phyloP scores from a whole-genome alignment of 2,797 vertebrate species.

The Octomys mimax region DNA sequence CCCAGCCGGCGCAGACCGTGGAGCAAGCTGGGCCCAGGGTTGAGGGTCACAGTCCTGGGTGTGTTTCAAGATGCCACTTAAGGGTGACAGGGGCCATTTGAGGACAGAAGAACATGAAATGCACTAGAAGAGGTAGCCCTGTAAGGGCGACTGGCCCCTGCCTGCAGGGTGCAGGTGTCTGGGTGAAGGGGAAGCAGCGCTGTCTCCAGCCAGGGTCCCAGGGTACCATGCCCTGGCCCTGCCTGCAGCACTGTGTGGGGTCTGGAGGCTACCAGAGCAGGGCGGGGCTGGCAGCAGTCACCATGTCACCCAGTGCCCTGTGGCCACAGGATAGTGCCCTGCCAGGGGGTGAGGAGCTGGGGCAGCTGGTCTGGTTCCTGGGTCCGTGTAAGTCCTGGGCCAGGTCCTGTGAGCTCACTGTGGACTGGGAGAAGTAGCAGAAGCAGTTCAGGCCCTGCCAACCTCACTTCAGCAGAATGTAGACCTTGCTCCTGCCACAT shows the following conservation, averaged over 20 bases:
- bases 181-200: too few species aligned
- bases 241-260: background rate
- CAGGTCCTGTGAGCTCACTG: background rate
- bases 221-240: background rate
- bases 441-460: background rate
- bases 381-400: background rate
- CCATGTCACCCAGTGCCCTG: background rate
- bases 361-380: background rate
- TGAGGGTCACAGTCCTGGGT: background rate
- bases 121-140: background rate
- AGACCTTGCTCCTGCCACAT: background rate
- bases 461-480: background rate
- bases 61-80: background rate
- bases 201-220: background rate
- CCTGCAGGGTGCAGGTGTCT: background rate
- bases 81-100: background rate
- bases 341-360: background rate
- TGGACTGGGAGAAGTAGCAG: background rate
- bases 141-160: background rate
- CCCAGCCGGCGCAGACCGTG: too few species aligned
- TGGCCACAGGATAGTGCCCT: background rate
- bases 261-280: background rate
- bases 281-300: background rate
- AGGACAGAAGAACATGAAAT: background rate
- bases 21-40: too few species aligned